A percentile compares a stretch with the other conserved stretches of the same genome.
phyloP scores from a whole-genome alignment of 2,888 invertebrate genomes.

The Sinohyriopsis cumingii region DNA sequence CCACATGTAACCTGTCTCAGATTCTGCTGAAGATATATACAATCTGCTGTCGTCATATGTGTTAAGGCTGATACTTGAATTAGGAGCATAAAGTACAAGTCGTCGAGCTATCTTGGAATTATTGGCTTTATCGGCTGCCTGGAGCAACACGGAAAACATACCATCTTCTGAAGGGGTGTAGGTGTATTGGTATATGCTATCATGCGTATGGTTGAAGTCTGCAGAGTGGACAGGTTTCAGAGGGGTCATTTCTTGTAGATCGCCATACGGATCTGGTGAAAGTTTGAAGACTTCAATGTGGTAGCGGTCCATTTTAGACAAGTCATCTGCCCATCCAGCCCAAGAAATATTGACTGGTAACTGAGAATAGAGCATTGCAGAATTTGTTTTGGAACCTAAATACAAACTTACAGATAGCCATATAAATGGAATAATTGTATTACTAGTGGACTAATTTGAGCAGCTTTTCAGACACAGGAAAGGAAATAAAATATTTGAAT shows the following conservation, averaged over 20 bases:
- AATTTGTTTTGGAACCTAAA: too few relatives aligned
- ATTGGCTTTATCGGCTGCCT: conserved; percentile 44
- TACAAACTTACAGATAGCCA: too few relatives aligned
- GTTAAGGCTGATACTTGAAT: conserved; percentile 26
- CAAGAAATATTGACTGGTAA: conserved; percentile 20
- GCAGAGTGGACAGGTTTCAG: conserved; percentile 11
- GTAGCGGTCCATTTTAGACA: conserved; percentile 32
- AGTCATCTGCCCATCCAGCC: conserved; percentile 36
- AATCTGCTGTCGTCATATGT: conserved; percentile 11
- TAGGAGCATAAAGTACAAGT: conserved; percentile 39
- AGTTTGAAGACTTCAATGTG: conserved; percentile 35
- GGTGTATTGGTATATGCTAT: background rate
- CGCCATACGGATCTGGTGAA: conserved; percentile 11
- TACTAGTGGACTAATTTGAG: too few relatives aligned
- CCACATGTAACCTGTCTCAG: conserved; percentile 38
- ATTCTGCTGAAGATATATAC: conserved; percentile 25
- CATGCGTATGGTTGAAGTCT: conserved; percentile 11
- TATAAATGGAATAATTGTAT: too few relatives aligned
- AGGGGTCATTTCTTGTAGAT: conserved; percentile 16
- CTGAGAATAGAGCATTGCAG: conserved; percentile 1
- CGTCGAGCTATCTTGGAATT: conserved; percentile 42
- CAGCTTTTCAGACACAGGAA: too few relatives aligned
- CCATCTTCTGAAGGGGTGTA: conserved; percentile 36
- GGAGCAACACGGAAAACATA: conserved; percentile 37
- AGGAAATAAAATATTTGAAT: too few relatives aligned